Evolutionary conservation across 2,888 invertebrate species (phyloP), one percentile per base, ranked within the genome.

Genomic region (Tipula confusa): DNA sequence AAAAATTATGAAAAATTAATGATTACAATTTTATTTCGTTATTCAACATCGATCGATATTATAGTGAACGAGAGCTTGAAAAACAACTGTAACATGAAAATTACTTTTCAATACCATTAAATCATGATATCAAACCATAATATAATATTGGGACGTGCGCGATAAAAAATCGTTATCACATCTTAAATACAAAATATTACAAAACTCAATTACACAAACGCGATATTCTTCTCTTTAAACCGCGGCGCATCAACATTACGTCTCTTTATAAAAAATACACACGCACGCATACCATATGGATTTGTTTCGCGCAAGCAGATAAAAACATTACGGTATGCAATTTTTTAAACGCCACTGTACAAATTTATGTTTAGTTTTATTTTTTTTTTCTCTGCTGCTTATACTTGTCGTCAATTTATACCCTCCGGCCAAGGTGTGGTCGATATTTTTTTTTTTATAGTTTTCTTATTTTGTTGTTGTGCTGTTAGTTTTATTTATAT

Each of bases 41-140:
- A 64, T 18, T 64, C 64, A 64, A 64, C 64, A 64, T 64, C 64
- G 64, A 18, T 18, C 33, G 33, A 24, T 9, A 24, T 38, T n/a
- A n/a, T n/a, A n/a, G 13, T 38, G 9, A 64, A 64, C 64, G 64
- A 64, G 64, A 64, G 64, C 64, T 64, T 64, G 64, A 64, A 64
- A 64, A 64, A 24, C 64, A 64, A 64, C 24, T 64, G 64, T 24
- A 64, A 64, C 64, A 64, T 64, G 64, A 64, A 64, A 64, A 64
- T 64, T 64, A 64, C 64, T 64, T 64, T 64, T 64, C 64, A 64
- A 64, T 64, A 64, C 64, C 64, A 64, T 64, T 64, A 64, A 64
- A 64, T 64, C 64, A 64, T 64, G 64, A 64, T 64, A 64, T 64
- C 24, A 43, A 43, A 6, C 3, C 15, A 43, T 43, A 15, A 7